Conservation (phyloP, 2,113 vertebrate genomes). For the Alosa alosa region DNA sequence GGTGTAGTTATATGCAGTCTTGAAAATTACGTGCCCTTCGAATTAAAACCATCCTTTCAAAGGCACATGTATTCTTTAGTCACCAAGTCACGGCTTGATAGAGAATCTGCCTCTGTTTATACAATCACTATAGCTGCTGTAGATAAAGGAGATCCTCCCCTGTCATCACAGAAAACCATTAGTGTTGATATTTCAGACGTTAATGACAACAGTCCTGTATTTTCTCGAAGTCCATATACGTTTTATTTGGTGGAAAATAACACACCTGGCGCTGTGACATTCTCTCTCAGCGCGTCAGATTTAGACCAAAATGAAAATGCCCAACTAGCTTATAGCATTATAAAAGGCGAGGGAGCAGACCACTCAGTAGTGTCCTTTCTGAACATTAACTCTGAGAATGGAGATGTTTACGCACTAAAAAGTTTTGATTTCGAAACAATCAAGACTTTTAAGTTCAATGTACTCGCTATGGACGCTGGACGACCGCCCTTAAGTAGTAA, state of each 20-base stretch:
- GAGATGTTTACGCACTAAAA: constrained; percentile 37
- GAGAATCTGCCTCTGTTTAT: constrained; percentile 45
- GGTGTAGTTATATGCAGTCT: constrained; percentile 32
- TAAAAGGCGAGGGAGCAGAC: constrained; percentile 19
- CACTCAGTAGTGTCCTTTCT: constrained; percentile 37
- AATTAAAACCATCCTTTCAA: constrained; percentile 39
- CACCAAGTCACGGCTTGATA: constrained; percentile 46
- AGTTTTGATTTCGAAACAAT: constrained; percentile 49
- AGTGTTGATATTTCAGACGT: constrained; percentile 49
- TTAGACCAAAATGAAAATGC: constrained; percentile 49
- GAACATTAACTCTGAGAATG: constrained; percentile 46
- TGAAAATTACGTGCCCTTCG: constrained; percentile 32
- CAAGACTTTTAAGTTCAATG: constrained; percentile 42
- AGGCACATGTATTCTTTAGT: constrained; percentile 41
- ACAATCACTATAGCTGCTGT: constrained; percentile 34
- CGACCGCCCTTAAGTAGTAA: constrained; percentile 48
- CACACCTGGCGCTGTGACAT: constrained; percentile 41
- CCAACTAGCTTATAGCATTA: constrained; percentile 33
- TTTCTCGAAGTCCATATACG: constrained; percentile 37
- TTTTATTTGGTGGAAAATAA: constrained; percentile 54
- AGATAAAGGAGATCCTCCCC: constrained; percentile 38
- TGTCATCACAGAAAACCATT: constrained; percentile 44
- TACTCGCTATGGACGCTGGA: constrained; percentile 52
- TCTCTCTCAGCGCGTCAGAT: constrained; percentile 46
- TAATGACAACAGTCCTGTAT: constrained; percentile 50